These are phyloP conservation scores for Mythimna impura DNA, from an alignment of 2,888 invertebrate species.

Conservation along the genomic window DNA sequence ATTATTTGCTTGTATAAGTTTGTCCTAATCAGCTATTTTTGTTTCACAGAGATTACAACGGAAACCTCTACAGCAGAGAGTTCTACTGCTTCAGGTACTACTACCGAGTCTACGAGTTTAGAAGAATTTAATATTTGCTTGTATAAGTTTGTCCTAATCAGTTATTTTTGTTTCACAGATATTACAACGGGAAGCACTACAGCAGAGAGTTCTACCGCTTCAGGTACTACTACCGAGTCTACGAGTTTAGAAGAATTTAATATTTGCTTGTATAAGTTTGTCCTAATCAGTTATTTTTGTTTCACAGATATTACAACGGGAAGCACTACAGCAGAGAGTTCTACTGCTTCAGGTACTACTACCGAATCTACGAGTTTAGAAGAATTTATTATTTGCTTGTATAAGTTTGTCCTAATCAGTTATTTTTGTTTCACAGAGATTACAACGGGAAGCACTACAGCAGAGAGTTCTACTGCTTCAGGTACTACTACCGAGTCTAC, in stretches of 20 bases:
- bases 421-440: too few relatives aligned
- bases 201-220: slow-evolving; percentile 23
- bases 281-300: not conserved
- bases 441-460: too few relatives aligned
- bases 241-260: slow-evolving; percentile 21
- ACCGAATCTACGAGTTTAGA: not conserved
- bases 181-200: slow-evolving; percentile 23
- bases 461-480: too few relatives aligned
- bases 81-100: not conserved
- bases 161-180: slow-evolving; percentile 19
- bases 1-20: slow-evolving; percentile 9
- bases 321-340: too few relatives aligned
- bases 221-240: slow-evolving; percentile 21
- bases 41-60: slow-evolving; percentile 20
- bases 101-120: too few relatives aligned
- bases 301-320: slow-evolving; percentile 21
- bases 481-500: too few relatives aligned
- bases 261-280: not conserved
- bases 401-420: too few relatives aligned
- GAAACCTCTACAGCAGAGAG: too few relatives aligned
- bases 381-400: too few relatives aligned
- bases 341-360: not conserved
- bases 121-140: too few relatives aligned
- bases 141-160: too few relatives aligned
- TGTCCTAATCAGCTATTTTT: not conserved